Base-by-base conservation (phyloP, 1,140 invertebrate species). In the Solen grandis region DNA sequence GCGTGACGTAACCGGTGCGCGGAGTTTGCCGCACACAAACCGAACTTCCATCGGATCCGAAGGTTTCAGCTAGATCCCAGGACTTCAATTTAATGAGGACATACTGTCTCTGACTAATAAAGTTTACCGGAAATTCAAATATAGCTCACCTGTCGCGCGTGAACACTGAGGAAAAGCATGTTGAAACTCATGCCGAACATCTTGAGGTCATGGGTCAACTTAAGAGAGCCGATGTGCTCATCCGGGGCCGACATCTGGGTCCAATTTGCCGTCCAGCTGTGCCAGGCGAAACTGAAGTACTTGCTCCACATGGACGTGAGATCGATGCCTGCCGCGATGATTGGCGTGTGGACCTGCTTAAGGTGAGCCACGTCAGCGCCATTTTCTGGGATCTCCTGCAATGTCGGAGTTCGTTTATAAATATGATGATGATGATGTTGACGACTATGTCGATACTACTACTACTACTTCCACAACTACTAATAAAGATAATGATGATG, bases 361-460 rank as follows among this genome's bases (percentile, higher is more conserved):
- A 98, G 92, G 89, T 98, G 97, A 0, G 95, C 95, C 1, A 95
- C 92, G 89, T 98, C 97, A 0, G 96, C 96, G 0, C 96, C 97
- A 86, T 98, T 98, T 91, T 98, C 97, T 0, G 97, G 96, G 55
- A 98, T 96, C 88, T 98, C 97, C 95, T 98, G 89, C n/a, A 81
- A 54, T 59, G 41, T 14, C 59, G 57, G 19, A 68, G 16, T 14
- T 0, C 22, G 1, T 0, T 46, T 46, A 5, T 3, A 10, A 69
- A 69, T 22, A 19, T 22, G 25, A 3, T 27, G 13, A 50, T 0
- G 1, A 1, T 52, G 2, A 1, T 52, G 22, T 66, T 19, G 3
- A 0, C n/a, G n/a, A n/a, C n/a, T n/a, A n/a, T n/a, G n/a, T n/a
- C 68, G n/a, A n/a, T n/a, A n/a, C n/a, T n/a, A n/a, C n/a, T n/a